phyloP scores from a whole-genome alignment of 2,797 vertebrate genomes.

The Manis pentadactyla region DNA sequence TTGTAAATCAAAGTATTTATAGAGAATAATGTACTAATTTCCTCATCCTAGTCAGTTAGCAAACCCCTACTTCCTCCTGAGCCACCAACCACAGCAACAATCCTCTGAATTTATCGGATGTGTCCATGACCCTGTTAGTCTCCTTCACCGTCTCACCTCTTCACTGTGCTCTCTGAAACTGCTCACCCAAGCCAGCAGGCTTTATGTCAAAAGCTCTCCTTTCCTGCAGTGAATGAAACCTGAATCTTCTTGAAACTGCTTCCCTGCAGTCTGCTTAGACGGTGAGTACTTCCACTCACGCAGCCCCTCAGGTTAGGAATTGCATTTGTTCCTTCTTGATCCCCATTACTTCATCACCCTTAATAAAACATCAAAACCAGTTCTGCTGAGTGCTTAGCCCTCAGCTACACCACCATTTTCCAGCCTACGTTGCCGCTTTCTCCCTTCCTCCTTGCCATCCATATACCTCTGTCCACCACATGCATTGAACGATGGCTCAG shows the following conservation, averaged over 20 bases:
- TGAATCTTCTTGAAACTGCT: neutral
- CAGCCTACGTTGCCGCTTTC: neutral
- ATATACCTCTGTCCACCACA: neutral
- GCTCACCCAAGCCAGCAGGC: neutral
- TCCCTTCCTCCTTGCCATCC: neutral
- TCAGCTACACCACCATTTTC: neutral
- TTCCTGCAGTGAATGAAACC: neutral
- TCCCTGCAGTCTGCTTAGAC: neutral
- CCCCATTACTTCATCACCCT: neutral
- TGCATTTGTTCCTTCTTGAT: neutral
- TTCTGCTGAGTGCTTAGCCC: neutral
- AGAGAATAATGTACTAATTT: neutral
- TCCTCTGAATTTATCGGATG: neutral
- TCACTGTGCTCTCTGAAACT: neutral
- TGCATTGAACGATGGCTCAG: neutral
- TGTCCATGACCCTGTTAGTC: neutral
- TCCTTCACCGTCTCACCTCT: neutral
- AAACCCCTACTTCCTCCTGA: neutral
- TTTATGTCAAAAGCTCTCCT: neutral
- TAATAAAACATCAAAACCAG: neutral
- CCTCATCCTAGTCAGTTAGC: neutral
- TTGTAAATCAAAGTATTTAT: neutral
- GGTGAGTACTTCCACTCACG: neutral
- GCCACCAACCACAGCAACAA: neutral
- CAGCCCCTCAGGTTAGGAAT: neutral